Percentiles rank a stretch among this genome's conserved stretches.
Conservation (phyloP, 2,888 invertebrate species). For the Perithous albicinctus region DNA sequence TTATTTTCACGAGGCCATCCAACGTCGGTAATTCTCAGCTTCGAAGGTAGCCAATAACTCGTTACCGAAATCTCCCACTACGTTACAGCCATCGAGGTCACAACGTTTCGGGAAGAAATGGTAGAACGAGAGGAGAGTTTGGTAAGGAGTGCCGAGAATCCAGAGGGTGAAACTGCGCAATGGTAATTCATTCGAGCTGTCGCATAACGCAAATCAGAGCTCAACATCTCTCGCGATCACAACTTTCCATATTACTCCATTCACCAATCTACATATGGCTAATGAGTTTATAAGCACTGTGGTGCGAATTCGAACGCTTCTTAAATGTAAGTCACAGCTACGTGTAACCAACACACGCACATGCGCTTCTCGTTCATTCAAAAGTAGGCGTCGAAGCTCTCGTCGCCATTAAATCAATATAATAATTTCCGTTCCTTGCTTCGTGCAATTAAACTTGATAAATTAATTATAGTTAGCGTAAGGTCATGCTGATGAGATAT, state of each 20-base stretch:
- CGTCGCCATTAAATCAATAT: conserved; percentile 4
- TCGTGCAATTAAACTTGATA: conserved; percentile 13
- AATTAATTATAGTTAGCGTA: conserved; percentile 28
- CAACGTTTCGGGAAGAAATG: neutral
- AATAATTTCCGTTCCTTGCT: conserved; percentile 29
- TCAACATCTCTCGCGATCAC: neutral
- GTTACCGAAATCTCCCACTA: conserved; percentile 24
- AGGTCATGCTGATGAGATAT: conserved; percentile 39
- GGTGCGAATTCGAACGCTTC: neutral
- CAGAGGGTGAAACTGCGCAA: neutral
- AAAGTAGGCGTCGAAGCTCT: neutral
- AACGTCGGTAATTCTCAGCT: conserved; percentile 13
- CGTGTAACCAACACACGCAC: neutral
- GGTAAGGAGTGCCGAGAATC: neutral
- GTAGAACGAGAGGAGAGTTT: neutral
- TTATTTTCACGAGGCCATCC: conserved; percentile 17
- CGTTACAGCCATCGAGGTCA: neutral
- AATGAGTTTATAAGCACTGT: conserved; percentile 17
- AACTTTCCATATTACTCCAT: neutral
- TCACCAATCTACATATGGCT: neutral
- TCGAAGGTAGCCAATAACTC: conserved; percentile 28
- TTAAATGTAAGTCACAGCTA: neutral
- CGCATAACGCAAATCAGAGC: neutral
- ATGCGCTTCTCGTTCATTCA: neutral
- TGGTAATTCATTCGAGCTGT: conserved; percentile 22